Base-by-base conservation (phyloP, 2,888 invertebrate genomes). In the Philereme vetulata region DNA sequence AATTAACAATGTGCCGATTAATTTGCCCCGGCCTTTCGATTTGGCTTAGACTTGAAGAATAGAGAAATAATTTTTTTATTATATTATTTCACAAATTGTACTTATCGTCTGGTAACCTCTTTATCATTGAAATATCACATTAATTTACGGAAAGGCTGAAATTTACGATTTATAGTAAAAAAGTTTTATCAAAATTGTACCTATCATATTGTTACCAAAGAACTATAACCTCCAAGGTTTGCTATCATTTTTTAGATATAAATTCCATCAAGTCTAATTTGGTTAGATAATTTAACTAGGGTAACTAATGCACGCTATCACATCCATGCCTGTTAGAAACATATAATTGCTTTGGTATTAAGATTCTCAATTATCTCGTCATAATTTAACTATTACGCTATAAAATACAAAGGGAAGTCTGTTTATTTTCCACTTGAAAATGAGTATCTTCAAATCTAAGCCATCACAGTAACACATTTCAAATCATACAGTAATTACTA, bases 401-500 rank as follows among this genome's bases (percentile, higher is more conserved):
- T 21, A 21, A 21, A 21, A 2, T 21, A 21, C 21, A 21, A 21
- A 21, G 21, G 21, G 2, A 21, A 21, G 21, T 21, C 21, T 21
- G 21, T 21, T 21, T 21, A 21, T 38, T 0, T 6, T 38, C 5
- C 38, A 38, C 38, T 6, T 6, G 8, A 38, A 38, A 38, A 38
- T 9, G 47, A 10, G 9, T 42, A 38, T 57, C 56, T 62, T 66
- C 62, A 66, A 68, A 64, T 57, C 56, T 57, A 59, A 66, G 60
- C 54, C 44, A 59, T 4, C 40, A 51, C 9, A 36, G 51, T 50
- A 53, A 10, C 38, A 10, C 21, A 42, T 5, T 43, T 77, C 89
- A 91, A 72, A 91, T 90, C 53, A 79, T 79, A 77, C 91, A 91
- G 10, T 82, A 79, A 56, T 80, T 86, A 48, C 85, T 83, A 46